Conservation (phyloP, 2,888 invertebrate species). For the Tromatobia lineatoria region DNA sequence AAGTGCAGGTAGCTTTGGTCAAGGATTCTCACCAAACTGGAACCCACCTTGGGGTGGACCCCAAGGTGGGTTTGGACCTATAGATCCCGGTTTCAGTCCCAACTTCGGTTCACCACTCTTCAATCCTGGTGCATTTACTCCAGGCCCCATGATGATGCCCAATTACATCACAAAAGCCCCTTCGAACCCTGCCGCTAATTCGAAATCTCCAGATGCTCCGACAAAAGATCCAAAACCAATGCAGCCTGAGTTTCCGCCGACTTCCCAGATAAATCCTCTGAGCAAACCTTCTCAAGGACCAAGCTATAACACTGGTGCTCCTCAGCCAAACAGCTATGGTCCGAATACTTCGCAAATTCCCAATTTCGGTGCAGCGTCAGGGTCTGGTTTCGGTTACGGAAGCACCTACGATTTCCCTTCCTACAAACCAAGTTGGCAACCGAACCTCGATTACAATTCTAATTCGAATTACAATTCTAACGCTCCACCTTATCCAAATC, state of each 20-base stretch:
- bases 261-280: slow-evolving; percentile 21
- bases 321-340: slow-evolving; percentile 38
- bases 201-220: background rate
- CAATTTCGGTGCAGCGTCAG: slow-evolving; percentile 11
- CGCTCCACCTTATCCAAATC: slow-evolving; percentile 32
- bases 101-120: slow-evolving; percentile 46
- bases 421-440: slow-evolving; percentile 23
- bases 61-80: slow-evolving; percentile 39
- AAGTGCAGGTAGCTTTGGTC: slow-evolving; percentile 41
- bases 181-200: slow-evolving; percentile 9
- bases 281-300: background rate
- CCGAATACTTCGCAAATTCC: slow-evolving; percentile 8
- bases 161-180: slow-evolving; percentile 39
- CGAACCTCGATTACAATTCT: slow-evolving; percentile 8
- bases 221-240: slow-evolving; percentile 7
- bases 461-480: slow-evolving; percentile 14
- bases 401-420: slow-evolving; percentile 48
- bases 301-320: background rate
- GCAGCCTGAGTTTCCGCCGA: slow-evolving; percentile 12
- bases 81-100: slow-evolving; percentile 63
- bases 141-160: slow-evolving; percentile 50
- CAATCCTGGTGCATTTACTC: slow-evolving; percentile 24
- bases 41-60: slow-evolving; percentile 49
- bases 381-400: slow-evolving; percentile 35
- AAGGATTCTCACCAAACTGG: slow-evolving; percentile 51